Percentiles rank a stretch among this genome's conserved stretches.
Conservation (phyloP, 2,113 vertebrate genomes). For the Lagopus muta region DNA sequence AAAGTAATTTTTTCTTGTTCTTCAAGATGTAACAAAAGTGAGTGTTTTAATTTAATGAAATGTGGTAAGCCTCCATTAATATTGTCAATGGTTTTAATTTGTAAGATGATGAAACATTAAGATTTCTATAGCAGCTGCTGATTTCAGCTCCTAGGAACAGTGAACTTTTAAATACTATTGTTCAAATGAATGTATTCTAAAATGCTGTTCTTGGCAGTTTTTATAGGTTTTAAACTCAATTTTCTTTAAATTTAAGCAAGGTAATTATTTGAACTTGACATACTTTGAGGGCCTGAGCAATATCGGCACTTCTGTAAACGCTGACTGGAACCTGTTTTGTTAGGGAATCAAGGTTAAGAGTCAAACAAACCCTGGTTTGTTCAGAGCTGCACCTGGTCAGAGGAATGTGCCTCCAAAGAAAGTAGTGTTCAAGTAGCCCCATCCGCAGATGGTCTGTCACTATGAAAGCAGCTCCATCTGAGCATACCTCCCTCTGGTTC, state of each 20-base stretch:
- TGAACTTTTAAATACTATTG: slow-evolving; percentile 49
- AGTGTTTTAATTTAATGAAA: slow-evolving; percentile 77
- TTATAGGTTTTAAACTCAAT: not conserved
- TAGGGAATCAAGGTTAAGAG: not conserved
- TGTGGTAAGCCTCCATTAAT: slow-evolving; percentile 70
- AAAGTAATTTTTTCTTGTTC: slow-evolving; percentile 55
- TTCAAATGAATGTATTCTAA: slow-evolving; percentile 45
- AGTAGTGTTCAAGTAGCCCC: not conserved
- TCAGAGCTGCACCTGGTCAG: not conserved
- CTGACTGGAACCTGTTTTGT: not conserved
- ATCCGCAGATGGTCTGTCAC: not conserved
- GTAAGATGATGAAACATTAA: slow-evolving; percentile 73
- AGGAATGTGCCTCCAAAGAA: not conserved
- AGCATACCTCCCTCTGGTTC: not conserved
- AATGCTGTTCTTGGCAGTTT: not conserved
- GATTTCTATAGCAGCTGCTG: slow-evolving; percentile 69
- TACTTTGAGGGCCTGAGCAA: not conserved
- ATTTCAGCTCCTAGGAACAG: slow-evolving; percentile 57
- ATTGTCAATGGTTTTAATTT: slow-evolving; percentile 67
- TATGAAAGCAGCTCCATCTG: not conserved
- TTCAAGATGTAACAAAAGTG: slow-evolving; percentile 62
- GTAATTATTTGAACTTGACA: not conserved
- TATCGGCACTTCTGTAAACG: not conserved
- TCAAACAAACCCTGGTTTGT: not conserved
- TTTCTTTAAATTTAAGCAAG: not conserved